phyloP scores from a whole-genome alignment of 2,888 invertebrate genomes.

The Acanthacorydalis orientalis region DNA sequence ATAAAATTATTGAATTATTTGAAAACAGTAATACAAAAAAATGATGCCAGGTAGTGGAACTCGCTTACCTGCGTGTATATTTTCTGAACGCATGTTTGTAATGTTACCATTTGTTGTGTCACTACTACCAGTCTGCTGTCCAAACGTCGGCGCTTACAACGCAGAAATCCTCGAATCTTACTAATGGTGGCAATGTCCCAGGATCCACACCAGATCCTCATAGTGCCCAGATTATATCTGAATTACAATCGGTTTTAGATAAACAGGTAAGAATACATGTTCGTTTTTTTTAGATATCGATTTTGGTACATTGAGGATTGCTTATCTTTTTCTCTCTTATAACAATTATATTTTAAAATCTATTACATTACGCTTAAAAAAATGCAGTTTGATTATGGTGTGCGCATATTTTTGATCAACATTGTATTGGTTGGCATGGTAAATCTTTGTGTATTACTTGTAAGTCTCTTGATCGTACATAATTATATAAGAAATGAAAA shows the following conservation, averaged over 20 bases:
- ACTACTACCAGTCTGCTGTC: slow-evolving; percentile 14
- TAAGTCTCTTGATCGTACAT: too few species aligned
- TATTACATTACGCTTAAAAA: too few species aligned
- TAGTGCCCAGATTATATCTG: slow-evolving; percentile 47
- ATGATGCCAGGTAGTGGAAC: too few species aligned
- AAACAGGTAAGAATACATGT: slow-evolving; percentile 51
- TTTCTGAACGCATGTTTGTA: slow-evolving; percentile 13
- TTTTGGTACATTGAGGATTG: background rate
- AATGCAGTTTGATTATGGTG: too few species aligned
- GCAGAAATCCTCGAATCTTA: slow-evolving; percentile 24
- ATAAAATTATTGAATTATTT: background rate
- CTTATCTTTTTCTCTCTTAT: too few species aligned
- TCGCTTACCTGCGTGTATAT: too few species aligned
- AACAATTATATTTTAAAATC: too few species aligned
- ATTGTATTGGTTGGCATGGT: background rate
- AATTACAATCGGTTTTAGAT: slow-evolving; percentile 71
- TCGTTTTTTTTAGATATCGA: slow-evolving; percentile 2
- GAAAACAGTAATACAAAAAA: too few species aligned
- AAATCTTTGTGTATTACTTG: background rate
- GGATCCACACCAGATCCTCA: slow-evolving; percentile 30
- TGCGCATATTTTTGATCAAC: background rate
- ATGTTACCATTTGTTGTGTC: slow-evolving; percentile 28
- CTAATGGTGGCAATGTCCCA: slow-evolving; percentile 33
- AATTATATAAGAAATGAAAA: too few species aligned
- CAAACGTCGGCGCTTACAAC: slow-evolving; percentile 17